Base-by-base conservation (phyloP, 2,888 invertebrate genomes). In the Synanthedon myopaeformis region DNA sequence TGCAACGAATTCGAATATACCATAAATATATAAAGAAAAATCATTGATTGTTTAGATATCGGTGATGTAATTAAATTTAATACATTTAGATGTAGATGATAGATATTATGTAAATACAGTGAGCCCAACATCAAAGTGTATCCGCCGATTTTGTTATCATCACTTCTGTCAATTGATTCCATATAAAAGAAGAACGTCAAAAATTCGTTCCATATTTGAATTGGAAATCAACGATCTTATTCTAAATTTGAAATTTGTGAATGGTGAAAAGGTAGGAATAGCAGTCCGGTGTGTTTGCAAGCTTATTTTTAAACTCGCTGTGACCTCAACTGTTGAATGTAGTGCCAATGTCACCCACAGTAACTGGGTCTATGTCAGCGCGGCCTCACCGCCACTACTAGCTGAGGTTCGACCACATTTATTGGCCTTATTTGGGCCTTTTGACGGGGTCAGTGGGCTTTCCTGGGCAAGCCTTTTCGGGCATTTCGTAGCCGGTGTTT, bases 311-410 rank as follows among this genome's bases (percentile, higher is more conserved):
- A 84, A 77, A 81, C 75, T 68, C 67, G 74, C 70, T 23, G 70
- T 79, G 85, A 83, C 85, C 86, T 86, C 74, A 75, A 79, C 71
- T 72, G 70, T 73, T 81, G 84, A 87, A 87, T 87, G 86, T 85
- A 87, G 86, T 87, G 85, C 86, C 86, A 87, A 87, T 87, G 86
- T 84, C 86, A 35, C 35, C 35, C 35, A 72, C 69, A 61, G 72
- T 77, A 87, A 72, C 81, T 86, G 78, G 86, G 86, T 87, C 86
- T 87, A 79, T 87, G 86, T 85, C 86, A 84, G 67, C 72, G 70
- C 61, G 85, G 78, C 85, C 85, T 85, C 64, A 74, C 63, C 60
- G 56, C 61, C 59, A 62, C 63, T 61, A 63, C 64, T 66, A 68
- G 65, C 65, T 66, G 67, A 65, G 64, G 64, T 66, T 63, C 53